Percentiles rank a stretch among this genome's conserved stretches.
Conservation (phyloP, 1,140 invertebrate species). For the Meteorus sp. region DNA sequence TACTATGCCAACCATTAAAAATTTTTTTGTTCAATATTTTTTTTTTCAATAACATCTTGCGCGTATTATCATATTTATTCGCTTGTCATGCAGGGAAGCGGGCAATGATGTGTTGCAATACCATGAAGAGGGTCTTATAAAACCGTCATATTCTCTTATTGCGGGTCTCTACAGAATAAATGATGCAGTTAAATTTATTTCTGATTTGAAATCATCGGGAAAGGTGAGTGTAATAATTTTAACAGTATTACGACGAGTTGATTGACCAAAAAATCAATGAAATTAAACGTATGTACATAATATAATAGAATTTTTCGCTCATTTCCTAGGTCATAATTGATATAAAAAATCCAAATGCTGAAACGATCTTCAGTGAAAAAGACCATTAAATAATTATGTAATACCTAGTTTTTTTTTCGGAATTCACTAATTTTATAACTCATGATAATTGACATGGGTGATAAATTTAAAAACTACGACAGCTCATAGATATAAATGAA, state of each 20-base stretch:
- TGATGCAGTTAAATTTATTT: conserved; percentile 40
- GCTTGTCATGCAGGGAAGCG: conserved; percentile 37
- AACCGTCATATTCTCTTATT: conserved; percentile 38
- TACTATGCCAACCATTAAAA: too few relatives aligned
- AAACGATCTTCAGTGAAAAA: conserved; percentile 19
- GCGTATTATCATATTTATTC: conserved; percentile 15
- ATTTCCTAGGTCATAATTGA: conserved; percentile 44
- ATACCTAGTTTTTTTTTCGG: background rate
- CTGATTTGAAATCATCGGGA: conserved; percentile 42
- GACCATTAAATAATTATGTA: background rate
- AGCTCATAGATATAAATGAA: too few relatives aligned
- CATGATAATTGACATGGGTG: too few relatives aligned
- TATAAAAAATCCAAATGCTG: conserved; percentile 39
- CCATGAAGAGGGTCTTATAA: conserved; percentile 49
- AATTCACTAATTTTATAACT: conserved; percentile 4
- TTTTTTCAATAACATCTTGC: background rate
- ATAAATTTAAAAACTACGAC: too few relatives aligned
- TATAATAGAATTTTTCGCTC: conserved; percentile 3
- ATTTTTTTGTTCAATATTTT: too few relatives aligned
- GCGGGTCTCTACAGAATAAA: conserved; percentile 45
- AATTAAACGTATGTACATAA: too few relatives aligned
- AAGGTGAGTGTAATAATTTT: conserved; percentile 38
- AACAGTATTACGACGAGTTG: conserved; percentile 2
- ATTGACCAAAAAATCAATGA: too few relatives aligned
- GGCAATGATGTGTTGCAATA: conserved; percentile 50